Evolutionary conservation across 2,888 invertebrate genomes (phyloP).

Genomic region (Tachina grossa): DNA sequence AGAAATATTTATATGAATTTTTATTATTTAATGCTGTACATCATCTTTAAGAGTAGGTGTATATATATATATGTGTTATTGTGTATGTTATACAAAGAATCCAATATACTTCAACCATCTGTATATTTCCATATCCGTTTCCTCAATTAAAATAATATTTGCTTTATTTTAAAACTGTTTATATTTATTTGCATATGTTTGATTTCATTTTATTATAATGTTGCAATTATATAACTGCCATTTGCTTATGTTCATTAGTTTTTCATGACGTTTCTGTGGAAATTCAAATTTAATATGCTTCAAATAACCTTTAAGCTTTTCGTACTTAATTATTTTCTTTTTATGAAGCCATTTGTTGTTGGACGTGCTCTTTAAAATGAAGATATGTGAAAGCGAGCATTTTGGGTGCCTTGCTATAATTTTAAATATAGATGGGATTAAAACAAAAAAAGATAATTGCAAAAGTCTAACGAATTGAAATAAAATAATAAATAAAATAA

Average conservation of each 20-base stretch:
- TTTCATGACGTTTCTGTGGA: slow-evolving; percentile 8
- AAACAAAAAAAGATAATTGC: too few species aligned
- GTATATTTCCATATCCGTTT: slow-evolving; percentile 54
- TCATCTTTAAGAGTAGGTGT: too few species aligned
- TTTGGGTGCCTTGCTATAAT: not conserved
- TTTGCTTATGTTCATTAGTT: slow-evolving; percentile 28
- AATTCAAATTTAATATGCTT: slow-evolving; percentile 37
- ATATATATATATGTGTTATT: too few species aligned
- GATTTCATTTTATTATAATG: not conserved
- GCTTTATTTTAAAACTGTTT: slow-evolving; percentile 8
- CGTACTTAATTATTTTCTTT: slow-evolving; percentile 28
- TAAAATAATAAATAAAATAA: too few species aligned
- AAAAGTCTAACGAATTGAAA: too few species aligned
- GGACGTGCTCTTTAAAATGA: not conserved
- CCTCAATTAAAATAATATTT: slow-evolving; percentile 51
- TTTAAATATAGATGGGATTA: not conserved
- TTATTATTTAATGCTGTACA: too few species aligned
- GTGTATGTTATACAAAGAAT: too few species aligned
- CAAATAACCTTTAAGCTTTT: slow-evolving; percentile 40
- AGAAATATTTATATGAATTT: too few species aligned
- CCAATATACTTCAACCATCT: too few species aligned
- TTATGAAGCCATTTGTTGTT: slow-evolving; percentile 24
- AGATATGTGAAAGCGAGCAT: not conserved
- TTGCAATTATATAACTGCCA: not conserved
- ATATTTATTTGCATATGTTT: slow-evolving; percentile 9